These are phyloP conservation scores for Drosophila nasuta DNA, from an alignment of 1,140 invertebrate genomes.

Conservation along the genomic window DNA sequence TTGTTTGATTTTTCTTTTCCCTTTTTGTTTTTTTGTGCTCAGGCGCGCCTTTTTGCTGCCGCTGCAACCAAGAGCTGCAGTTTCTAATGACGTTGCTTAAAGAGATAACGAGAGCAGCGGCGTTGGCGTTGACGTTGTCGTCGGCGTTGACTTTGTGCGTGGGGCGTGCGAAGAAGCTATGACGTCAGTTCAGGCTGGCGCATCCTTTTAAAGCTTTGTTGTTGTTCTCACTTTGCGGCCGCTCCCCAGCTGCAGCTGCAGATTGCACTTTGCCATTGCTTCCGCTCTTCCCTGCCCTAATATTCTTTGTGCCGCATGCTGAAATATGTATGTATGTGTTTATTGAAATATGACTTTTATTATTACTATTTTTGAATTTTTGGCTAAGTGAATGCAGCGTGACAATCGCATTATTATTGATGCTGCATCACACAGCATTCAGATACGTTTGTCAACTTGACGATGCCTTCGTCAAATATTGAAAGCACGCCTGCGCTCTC, in stretches of 20 bases:
- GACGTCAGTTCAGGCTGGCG: slow-evolving; percentile 50
- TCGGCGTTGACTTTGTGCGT: slow-evolving; percentile 30
- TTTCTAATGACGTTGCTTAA: slow-evolving; percentile 57
- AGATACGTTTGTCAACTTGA: slow-evolving; percentile 41
- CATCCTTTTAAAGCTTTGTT: slow-evolving; percentile 39
- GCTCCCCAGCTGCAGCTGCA: slow-evolving; percentile 49
- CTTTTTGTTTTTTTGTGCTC: slow-evolving; percentile 8
- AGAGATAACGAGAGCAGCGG: slow-evolving; percentile 40
- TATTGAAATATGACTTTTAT: neutral
- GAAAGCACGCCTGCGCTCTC: slow-evolving; percentile 63
- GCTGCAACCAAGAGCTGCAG: slow-evolving; percentile 37
- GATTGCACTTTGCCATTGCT: slow-evolving; percentile 2
- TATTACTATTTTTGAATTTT: slow-evolving; percentile 15
- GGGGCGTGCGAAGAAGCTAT: slow-evolving; percentile 33
- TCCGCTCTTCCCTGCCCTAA: neutral
- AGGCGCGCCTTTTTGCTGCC: slow-evolving; percentile 47
- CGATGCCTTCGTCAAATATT: slow-evolving; percentile 72
- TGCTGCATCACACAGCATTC: slow-evolving; percentile 26
- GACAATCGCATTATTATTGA: slow-evolving; percentile 33
- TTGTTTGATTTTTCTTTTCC: slow-evolving; percentile 18
- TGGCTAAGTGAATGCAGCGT: slow-evolving; percentile 37
- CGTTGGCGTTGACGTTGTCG: slow-evolving; percentile 18
- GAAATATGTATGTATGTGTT: neutral
- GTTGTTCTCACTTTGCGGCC: slow-evolving; percentile 13
- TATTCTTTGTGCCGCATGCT: neutral